These are phyloP conservation scores for Macrosteles quadrilineatus DNA, from an alignment of 1,140 invertebrate genomes.

Conservation along the genomic window DNA sequence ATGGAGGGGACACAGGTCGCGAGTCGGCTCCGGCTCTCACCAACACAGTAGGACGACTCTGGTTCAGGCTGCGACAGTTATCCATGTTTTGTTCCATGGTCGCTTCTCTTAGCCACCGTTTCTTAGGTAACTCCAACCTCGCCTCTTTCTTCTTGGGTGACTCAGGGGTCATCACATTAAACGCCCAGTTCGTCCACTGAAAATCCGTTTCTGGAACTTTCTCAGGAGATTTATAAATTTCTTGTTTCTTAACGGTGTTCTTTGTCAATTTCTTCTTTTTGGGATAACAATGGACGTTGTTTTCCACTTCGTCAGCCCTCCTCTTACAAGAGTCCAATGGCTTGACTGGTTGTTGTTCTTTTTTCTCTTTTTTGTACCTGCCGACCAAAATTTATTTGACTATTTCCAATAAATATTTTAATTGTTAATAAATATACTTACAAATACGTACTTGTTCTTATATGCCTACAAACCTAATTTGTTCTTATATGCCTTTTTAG, in stretches of 20 bases:
- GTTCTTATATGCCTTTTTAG: too few species aligned
- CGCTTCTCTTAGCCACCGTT: neutral
- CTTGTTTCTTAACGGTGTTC: neutral
- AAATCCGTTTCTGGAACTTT: neutral
- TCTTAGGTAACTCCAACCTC: neutral
- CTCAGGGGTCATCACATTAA: too few species aligned
- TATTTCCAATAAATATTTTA: too few species aligned
- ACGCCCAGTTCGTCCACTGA: neutral
- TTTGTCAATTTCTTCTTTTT: neutral
- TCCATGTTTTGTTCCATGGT: constrained; percentile 1
- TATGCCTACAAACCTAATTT: too few species aligned
- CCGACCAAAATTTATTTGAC: neutral
- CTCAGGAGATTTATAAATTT: neutral
- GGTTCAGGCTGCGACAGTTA: neutral
- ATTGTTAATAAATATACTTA: too few species aligned
- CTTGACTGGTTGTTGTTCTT: constrained; percentile 6
- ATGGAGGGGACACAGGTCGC: neutral
- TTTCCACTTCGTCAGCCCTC: constrained; percentile 1
- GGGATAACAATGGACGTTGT: neutral
- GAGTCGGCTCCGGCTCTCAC: neutral
- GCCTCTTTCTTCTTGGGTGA: neutral
- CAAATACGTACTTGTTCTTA: too few species aligned
- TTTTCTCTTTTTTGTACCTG: constrained; percentile 9
- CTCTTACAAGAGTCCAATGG: neutral
- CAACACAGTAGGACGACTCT: neutral